A percentile compares a stretch with the other conserved stretches of the same genome.
phyloP scores from a whole-genome alignment of 2,113 vertebrate genomes.

The Colaptes auratus region DNA sequence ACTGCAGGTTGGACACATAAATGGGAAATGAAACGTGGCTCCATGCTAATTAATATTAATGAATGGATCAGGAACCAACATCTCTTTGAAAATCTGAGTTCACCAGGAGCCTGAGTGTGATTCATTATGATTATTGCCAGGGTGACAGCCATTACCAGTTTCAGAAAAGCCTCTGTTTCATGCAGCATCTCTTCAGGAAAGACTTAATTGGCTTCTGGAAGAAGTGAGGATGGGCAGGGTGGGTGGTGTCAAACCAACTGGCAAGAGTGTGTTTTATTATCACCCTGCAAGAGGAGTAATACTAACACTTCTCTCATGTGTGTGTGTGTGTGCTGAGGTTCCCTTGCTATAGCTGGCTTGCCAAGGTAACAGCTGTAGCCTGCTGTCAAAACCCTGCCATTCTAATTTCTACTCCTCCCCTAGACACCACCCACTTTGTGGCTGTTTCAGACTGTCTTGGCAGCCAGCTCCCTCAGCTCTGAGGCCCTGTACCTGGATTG shows the following conservation, averaged over 20 bases:
- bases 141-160: constrained; percentile 44
- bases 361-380: not conserved
- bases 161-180: constrained; percentile 38
- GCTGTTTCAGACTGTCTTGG: not conserved
- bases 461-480: not conserved
- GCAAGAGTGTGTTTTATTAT: not conserved
- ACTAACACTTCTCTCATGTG: not conserved
- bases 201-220: constrained; percentile 58
- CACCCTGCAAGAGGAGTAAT: not conserved
- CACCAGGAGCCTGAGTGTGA: constrained; percentile 47
- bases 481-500: not conserved
- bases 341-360: not conserved
- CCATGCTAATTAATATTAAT: constrained; percentile 67
- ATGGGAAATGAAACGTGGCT: constrained; percentile 54
- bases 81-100: constrained; percentile 53
- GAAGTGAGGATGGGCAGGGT: not conserved
- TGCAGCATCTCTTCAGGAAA: constrained; percentile 8
- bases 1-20: constrained; percentile 35
- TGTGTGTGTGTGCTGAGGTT: not conserved
- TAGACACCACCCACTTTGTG: not conserved
- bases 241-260: not conserved
- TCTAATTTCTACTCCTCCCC: not conserved
- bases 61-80: constrained; percentile 13
- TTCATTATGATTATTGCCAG: constrained; percentile 61
- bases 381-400: not conserved